Evolutionary conservation across 2,113 vertebrate genomes (phyloP).

Genomic region (Haliaeetus leucogaster): DNA sequence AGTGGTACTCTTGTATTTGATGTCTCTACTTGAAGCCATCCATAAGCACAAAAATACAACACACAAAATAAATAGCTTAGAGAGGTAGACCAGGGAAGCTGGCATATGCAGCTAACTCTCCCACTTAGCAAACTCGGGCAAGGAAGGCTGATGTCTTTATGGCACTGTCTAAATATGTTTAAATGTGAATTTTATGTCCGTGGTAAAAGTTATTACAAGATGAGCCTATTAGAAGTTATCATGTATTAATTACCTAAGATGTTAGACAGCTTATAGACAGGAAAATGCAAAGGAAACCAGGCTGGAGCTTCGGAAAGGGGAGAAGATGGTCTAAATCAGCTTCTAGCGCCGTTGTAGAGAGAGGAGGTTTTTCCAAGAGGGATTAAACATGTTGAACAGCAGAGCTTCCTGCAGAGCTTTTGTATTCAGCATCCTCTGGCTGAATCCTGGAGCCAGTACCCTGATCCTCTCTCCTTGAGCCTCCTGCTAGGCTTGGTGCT

Average conservation of each 20-base stretch:
- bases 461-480: background rate
- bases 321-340: background rate
- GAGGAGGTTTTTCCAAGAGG: background rate
- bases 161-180: background rate
- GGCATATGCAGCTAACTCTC: background rate
- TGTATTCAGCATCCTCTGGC: background rate
- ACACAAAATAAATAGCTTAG: background rate
- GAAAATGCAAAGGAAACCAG: background rate
- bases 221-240: background rate
- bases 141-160: background rate
- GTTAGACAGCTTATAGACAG: background rate
- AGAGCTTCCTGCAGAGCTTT: background rate
- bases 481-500: background rate
- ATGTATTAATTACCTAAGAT: background rate
- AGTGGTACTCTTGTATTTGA: background rate
- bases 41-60: background rate
- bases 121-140: background rate
- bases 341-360: background rate
- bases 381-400: background rate
- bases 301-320: background rate
- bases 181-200: background rate
- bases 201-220: background rate
- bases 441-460: background rate
- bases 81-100: background rate
- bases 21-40: background rate